Base-by-base conservation (phyloP, 1,140 invertebrate species). In the Kradibia gibbosae region DNA sequence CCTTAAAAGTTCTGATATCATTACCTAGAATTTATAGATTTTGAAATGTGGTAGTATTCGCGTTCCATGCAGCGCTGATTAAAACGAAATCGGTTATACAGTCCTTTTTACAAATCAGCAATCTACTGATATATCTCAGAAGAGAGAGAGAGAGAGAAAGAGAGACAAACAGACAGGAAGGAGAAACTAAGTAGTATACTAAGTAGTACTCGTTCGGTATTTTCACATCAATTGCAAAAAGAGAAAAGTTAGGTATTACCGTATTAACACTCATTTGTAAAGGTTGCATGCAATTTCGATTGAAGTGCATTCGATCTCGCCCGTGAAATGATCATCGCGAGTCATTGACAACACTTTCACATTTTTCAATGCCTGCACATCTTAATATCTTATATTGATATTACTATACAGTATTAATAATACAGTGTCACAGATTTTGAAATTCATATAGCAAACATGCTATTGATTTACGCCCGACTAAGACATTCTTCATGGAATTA, bases 241-340 rank as follows among this genome's bases (percentile, higher is more conserved):
- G 28, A 67, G 42, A n/a, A 78, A 67, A 78, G 42, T 42, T 34
- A 50, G 36, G 42, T 45, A 57, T 78, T 67, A 78, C 17, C 25
- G 53, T 78, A 42, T 67, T 78, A 57, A 50, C 60, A 34, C 60
- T 78, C 75, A 78, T 78, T 78, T 78, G 45, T 60, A 78, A 67
- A n/a, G 60, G n/a, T 11, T 22, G 25, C 39, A 22, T n/a, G 34
- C 39, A 22, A 22, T 10, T 48, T 60, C 36, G 39, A 76, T 76
- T 76, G 55, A 62, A 62, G 74, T 11, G 57, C 55, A 55, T 76
- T 45, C 39, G 57, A 57, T 45, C 39, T 28, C 36, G 22, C 22
- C 42, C n/a, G 17, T 72, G 42, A 72, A 72, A 48, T 22, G 70
- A 28, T 70, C 36, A 42, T 20, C 25, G 8, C 1, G 8, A 31